A percentile compares a stretch with the other conserved stretches of the same genome.
These are phyloP conservation scores for Leptinotarsa haldemani DNA, from an alignment of 2,888 invertebrate species.

Conservation along the genomic window DNA sequence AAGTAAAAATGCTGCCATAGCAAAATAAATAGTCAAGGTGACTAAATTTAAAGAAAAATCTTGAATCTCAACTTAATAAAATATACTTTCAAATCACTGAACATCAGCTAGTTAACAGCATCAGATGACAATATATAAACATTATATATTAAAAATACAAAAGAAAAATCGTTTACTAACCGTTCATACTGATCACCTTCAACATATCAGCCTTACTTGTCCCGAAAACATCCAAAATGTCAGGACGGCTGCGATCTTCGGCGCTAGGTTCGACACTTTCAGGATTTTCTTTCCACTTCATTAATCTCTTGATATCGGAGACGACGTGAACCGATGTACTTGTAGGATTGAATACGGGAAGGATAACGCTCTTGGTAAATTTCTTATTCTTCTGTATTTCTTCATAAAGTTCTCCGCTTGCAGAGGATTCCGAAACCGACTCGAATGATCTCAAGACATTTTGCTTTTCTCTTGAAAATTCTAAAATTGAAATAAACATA, in stretches of 20 bases:
- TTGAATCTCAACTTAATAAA: too few species aligned
- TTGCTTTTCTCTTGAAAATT: too few species aligned
- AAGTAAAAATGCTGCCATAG: too few species aligned
- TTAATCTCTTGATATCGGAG: conserved; percentile 45
- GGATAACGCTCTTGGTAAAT: conserved; percentile 41
- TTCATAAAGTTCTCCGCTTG: conserved; percentile 34
- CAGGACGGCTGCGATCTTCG: conserved; percentile 35
- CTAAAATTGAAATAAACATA: too few species aligned
- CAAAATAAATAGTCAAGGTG: too few species aligned
- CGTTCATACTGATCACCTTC: conserved; percentile 53
- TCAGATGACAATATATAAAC: too few species aligned
- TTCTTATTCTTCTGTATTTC: conserved; percentile 36
- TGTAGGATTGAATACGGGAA: conserved; percentile 46
- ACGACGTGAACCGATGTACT: conserved; percentile 34
- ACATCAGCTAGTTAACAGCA: too few species aligned
- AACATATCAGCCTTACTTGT: conserved; percentile 46
- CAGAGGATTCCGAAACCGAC: background rate
- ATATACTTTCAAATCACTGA: too few species aligned
- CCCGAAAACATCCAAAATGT: conserved; percentile 56
- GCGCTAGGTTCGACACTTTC: conserved; percentile 17
- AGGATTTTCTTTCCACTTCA: conserved; percentile 44
- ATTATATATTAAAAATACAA: background rate
- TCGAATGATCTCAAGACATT: too few species aligned
- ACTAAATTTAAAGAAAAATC: too few species aligned
- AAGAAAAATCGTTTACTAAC: conserved; percentile 49